phyloP scores from a whole-genome alignment of 2,888 invertebrate genomes.

The Mechanitis messenoides region DNA sequence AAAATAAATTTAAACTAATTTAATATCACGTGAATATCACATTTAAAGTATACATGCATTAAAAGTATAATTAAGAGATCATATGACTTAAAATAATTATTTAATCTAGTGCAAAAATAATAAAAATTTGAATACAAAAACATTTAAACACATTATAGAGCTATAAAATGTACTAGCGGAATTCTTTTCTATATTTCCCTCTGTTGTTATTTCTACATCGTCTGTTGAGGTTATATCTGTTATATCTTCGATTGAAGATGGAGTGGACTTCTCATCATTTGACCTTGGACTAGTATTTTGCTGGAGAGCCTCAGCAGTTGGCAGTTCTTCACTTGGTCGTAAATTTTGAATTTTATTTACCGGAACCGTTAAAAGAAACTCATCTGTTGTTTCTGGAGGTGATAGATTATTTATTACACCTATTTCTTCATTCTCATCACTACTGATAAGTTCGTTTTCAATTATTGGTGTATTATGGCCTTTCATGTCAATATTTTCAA shows the following conservation, averaged over 20 bases:
- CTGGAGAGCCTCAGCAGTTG: conserved; percentile 55
- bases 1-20: conserved; percentile 16
- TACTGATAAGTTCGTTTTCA: conserved; percentile 6
- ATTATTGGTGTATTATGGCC: conserved; percentile 8
- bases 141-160: neutral
- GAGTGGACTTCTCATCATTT: conserved; percentile 39
- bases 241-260: conserved; percentile 28
- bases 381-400: conserved; percentile 1
- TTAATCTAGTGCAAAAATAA: conserved; percentile 13
- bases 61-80: conserved; percentile 23
- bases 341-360: neutral
- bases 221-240: conserved; percentile 26
- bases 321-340: conserved; percentile 39
- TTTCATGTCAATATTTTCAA: neutral
- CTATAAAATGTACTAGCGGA: conserved; percentile 7
- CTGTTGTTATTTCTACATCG: conserved; percentile 17
- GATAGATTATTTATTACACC: neutral
- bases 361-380: conserved; percentile 1
- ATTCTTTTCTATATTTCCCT: conserved; percentile 12
- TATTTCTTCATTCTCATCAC: neutral
- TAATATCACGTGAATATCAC: conserved; percentile 26
- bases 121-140: conserved; percentile 7
- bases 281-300: conserved; percentile 44
- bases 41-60: conserved; percentile 14
- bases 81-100: conserved; percentile 15